These are phyloP conservation scores for Carcina quercana DNA, from an alignment of 2,888 invertebrate species.

Conservation along the genomic window DNA sequence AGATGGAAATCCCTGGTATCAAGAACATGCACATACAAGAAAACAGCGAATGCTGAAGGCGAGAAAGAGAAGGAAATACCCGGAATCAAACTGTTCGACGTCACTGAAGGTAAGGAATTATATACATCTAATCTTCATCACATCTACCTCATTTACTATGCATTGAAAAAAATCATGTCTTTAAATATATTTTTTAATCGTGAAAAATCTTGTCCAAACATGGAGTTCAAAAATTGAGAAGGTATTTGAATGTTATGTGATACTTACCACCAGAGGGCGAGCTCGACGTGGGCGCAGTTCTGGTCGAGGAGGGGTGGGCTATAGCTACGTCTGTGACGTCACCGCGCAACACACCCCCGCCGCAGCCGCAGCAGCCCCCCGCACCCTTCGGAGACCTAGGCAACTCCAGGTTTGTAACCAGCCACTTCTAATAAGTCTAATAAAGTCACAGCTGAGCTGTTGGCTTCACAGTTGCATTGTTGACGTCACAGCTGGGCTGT, in stretches of 20 bases:
- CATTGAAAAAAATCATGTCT: too few relatives aligned
- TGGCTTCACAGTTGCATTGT: background rate
- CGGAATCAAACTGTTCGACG: slow-evolving; percentile 84
- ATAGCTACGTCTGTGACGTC: slow-evolving; percentile 34
- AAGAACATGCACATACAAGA: slow-evolving; percentile 82
- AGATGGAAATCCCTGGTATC: slow-evolving; percentile 88
- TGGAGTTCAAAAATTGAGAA: too few relatives aligned
- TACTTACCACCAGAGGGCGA: slow-evolving; percentile 72
- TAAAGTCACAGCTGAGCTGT: background rate
- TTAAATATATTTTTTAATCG: too few relatives aligned
- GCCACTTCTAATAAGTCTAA: background rate
- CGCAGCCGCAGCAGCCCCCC: slow-evolving; percentile 31
- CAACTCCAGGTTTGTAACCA: slow-evolving; percentile 26
- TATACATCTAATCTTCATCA: too few relatives aligned
- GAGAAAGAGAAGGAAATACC: slow-evolving; percentile 84
- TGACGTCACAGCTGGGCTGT: background rate
- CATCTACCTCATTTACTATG: too few relatives aligned
- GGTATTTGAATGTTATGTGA: too few relatives aligned
- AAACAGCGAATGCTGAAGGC: slow-evolving; percentile 51
- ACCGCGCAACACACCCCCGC: slow-evolving; percentile 29
- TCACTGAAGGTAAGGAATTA: slow-evolving; percentile 72
- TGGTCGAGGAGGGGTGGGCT: slow-evolving; percentile 77
- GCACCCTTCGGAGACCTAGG: slow-evolving; percentile 62
- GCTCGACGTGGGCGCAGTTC: slow-evolving; percentile 75
- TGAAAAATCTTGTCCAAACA: too few relatives aligned